Conservation (phyloP, 2,113 vertebrate genomes). For the Cyanistes caeruleus region DNA sequence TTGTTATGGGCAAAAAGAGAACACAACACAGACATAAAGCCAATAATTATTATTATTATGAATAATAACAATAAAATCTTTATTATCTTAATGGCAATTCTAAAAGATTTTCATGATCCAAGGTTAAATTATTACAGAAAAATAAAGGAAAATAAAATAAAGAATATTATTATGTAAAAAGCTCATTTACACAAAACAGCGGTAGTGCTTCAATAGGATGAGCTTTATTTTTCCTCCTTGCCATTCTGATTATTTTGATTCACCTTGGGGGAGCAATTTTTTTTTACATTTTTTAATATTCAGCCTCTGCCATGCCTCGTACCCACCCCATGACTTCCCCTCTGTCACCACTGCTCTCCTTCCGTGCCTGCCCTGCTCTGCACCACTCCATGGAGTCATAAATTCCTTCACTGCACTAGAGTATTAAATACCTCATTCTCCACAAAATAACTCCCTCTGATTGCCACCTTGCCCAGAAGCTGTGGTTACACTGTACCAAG, state of each 20-base stretch:
- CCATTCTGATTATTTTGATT: neutral
- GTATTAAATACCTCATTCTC: neutral
- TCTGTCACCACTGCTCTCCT: rapidly evolving
- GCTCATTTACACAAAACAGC: neutral
- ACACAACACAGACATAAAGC: neutral
- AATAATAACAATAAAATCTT: neutral
- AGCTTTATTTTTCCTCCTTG: neutral
- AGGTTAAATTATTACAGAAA: neutral
- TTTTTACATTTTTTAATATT: neutral
- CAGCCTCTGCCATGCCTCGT: rapidly evolving
- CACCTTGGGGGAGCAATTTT: too few species aligned
- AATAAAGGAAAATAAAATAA: neutral
- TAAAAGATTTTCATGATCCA: neutral
- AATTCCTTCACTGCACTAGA: neutral
- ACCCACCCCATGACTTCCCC: neutral
- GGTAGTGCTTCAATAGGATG: neutral
- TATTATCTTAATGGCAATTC: neutral
- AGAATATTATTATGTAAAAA: neutral
- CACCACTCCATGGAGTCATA: neutral
- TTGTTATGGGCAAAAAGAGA: neutral
- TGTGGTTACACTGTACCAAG: rapidly evolving
- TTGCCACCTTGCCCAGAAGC: neutral
- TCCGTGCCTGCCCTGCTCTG: neutral
- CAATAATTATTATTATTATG: neutral
- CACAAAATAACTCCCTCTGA: neutral